Percentiles rank a stretch among this genome's conserved stretches.
Evolutionary conservation across 1,140 invertebrate species (phyloP).

Genomic region (Eueides isabella): DNA sequence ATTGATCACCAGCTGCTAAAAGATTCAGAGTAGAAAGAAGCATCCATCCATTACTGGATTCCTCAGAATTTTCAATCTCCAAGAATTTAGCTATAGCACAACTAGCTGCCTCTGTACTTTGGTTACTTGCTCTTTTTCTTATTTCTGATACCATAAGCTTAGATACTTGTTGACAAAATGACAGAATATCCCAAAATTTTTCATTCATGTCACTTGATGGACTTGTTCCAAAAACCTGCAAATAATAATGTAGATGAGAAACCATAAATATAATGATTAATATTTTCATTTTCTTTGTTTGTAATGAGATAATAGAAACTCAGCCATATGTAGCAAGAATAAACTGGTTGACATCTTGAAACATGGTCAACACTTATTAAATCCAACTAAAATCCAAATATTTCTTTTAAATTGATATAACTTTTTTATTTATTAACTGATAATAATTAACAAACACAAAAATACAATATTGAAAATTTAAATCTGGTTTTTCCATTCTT

Average conservation of each 20-base stretch:
- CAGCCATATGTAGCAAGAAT: too few species aligned
- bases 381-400: too few species aligned
- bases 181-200: conserved; percentile 96
- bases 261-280: background rate
- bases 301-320: too few species aligned
- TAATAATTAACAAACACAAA: too few species aligned
- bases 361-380: too few species aligned
- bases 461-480: too few species aligned
- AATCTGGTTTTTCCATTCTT: too few species aligned
- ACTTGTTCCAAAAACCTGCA: conserved; percentile 94
- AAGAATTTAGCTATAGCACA: conserved; percentile 98
- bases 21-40: conserved; percentile 95
- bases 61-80: conserved; percentile 95
- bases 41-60: conserved; percentile 98
- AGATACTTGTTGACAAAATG: conserved; percentile 97
- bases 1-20: conserved; percentile 91
- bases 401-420: too few species aligned
- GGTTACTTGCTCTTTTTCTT: conserved; percentile 95
- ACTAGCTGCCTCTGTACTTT: conserved; percentile 97
- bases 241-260: too few species aligned
- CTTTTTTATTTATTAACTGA: too few species aligned
- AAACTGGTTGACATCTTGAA: too few species aligned
- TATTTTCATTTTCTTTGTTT: background rate
- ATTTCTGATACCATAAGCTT: conserved; percentile 98
- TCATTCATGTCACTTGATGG: conserved; percentile 96